These are phyloP conservation scores for Helleia helle DNA, from an alignment of 2,888 invertebrate genomes.

Conservation along the genomic window DNA sequence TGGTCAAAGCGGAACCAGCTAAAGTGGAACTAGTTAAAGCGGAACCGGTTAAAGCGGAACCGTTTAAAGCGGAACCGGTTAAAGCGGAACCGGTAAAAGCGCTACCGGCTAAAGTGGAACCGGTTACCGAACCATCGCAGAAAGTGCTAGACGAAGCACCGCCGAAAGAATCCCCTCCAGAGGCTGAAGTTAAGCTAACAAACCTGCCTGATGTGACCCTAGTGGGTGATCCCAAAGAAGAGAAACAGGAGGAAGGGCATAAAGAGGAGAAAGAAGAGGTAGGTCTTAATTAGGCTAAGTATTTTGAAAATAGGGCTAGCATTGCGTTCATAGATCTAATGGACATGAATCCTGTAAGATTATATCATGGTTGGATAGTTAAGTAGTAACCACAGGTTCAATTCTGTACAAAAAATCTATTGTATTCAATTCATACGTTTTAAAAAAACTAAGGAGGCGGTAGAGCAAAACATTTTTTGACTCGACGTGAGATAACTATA, in stretches of 20 bases:
- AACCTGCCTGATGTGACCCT: conserved; percentile 56
- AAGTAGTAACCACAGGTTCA: no score
- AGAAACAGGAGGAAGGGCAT: conserved; percentile 33
- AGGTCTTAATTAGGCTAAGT: conserved; percentile 4
- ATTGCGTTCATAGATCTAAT: no score
- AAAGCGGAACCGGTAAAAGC: conserved; percentile 22
- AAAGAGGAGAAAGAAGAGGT: conserved; percentile 35
- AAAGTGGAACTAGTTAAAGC: conserved; percentile 12
- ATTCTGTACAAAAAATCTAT: no score
- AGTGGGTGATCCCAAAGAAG: conserved; percentile 46
- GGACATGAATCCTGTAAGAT: no score
- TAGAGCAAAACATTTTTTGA: no score
- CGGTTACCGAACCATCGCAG: conserved; percentile 13
- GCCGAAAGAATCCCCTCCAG: conserved; percentile 10
- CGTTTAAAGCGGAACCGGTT: conserved; percentile 33
- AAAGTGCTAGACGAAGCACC: conserved; percentile 16
- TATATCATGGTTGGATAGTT: no score
- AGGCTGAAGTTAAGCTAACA: conserved; percentile 19
- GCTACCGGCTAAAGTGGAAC: conserved; percentile 16
- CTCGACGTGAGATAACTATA: no score
- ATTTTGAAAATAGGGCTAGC: no score
- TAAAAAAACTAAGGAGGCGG: no score
- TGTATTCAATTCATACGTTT: no score
- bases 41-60: conserved; percentile 22
- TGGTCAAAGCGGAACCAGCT: conserved; percentile 26